Percentiles rank a stretch among this genome's conserved stretches.
phyloP scores from a whole-genome alignment of 2,797 vertebrate species.

The Babyrousa celebensis region DNA sequence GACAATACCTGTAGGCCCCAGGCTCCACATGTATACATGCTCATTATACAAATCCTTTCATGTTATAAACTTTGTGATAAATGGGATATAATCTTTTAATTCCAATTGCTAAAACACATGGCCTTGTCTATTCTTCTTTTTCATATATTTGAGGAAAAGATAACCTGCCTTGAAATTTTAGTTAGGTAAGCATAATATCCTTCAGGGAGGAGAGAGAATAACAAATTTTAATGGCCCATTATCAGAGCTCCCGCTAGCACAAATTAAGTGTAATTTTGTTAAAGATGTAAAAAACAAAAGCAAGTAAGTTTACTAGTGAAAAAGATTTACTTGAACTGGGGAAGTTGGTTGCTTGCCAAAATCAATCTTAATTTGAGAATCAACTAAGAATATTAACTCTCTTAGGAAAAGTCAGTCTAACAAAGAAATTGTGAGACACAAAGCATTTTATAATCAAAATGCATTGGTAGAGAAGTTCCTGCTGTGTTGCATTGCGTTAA shows the following conservation, averaged over 20 bases:
- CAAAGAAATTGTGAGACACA: constrained; percentile 14
- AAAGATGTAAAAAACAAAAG: not conserved
- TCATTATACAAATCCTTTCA: not conserved
- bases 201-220: not conserved
- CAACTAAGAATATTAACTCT: not conserved
- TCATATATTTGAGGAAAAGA: not conserved
- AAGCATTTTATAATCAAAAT: not conserved
- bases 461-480: not conserved
- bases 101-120: not conserved
- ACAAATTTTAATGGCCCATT: not conserved
- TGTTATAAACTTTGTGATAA: not conserved
- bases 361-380: not conserved
- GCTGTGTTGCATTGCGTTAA: no score
- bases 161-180: not conserved
- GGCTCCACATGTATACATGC: not conserved
- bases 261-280: not conserved
- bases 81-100: not conserved
- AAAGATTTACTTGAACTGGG: not conserved
- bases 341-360: not conserved
- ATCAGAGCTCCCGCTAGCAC: not conserved
- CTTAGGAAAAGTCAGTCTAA: not conserved
- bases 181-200: not conserved
- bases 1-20: not conserved
- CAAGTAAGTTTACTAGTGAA: not conserved
- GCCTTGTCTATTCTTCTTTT: not conserved